Conservation (phyloP, 2,113 vertebrate genomes). For the Parotia lawesii region DNA sequence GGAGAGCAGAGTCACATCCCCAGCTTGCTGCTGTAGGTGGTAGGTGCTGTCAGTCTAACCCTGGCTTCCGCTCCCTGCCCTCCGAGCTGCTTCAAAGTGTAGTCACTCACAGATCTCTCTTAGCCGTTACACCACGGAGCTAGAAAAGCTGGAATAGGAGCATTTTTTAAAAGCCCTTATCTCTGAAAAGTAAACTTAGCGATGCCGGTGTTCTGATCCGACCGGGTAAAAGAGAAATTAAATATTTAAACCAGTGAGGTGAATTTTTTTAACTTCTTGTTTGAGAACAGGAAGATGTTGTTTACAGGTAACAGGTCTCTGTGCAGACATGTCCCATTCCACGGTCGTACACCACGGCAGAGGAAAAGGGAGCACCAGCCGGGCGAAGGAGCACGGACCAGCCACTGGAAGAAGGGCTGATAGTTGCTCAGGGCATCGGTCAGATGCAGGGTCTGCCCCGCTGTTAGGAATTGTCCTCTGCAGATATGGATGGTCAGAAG, state of each 20-base stretch:
- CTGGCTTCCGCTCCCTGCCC: not conserved
- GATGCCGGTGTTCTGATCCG: not conserved
- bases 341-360: not conserved
- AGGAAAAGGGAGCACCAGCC: not conserved
- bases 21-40: slow-evolving; percentile 39
- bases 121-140: not conserved
- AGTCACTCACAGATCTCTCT: not conserved
- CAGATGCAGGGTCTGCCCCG: not conserved
- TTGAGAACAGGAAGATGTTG: not conserved
- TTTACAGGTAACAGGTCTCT: not conserved
- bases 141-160: slow-evolving; percentile 16
- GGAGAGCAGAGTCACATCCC: not conserved
- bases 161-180: not conserved
- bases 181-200: not conserved
- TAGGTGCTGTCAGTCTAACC: not conserved
- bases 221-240: not conserved
- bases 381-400: rapidly evolving
- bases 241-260: not conserved
- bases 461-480: not conserved
- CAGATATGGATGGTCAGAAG: not conserved
- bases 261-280: not conserved
- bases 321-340: rapidly evolving
- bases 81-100: not conserved
- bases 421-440: rapidly evolving
- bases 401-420: not conserved